Base-by-base conservation (phyloP, 2,797 vertebrate genomes). In the Pseudopleuronectes americanus region DNA sequence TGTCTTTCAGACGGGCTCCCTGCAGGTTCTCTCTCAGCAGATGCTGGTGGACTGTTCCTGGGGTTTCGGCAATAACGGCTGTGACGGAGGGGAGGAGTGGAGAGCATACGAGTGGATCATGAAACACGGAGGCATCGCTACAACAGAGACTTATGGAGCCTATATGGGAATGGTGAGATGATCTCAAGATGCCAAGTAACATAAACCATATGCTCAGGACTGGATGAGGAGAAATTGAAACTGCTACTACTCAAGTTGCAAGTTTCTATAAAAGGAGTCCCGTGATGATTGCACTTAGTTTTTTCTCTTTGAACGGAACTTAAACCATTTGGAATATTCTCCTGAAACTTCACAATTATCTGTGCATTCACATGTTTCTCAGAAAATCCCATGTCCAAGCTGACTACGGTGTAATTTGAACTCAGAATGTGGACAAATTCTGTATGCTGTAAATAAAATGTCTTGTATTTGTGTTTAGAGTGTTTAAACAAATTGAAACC, bases 61-160 rank as follows among this genome's bases (percentile, higher is more conserved):
- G 95, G 95, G 94, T 66, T 96, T 96, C 0, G 95, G 94, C 14
- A 97, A 96, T 54, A 92, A 94, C 0, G 95, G 92, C 54, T 96
- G 95, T 0, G 95, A 96, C 0, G 94, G 95, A 4, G 93, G 94
- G 0, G 95, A 96, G 85, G 95, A 96, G 79, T 96, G 93, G 95
- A 81, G 95, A 33, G 94, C 88, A 0, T 97, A 93, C 0, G 95
- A 95, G 86, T 96, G 95, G 95, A 93, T 95, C 54, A 94, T 94
- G 90, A 95, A 94, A 58, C 95, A 96, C 0, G 94, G 95, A 0
- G 95, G 95, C 84, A 95, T 96, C 8, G 91, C 94, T 64, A 94
- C 92, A 13, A 93, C 86, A 0, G 96, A 95, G 66, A 94, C 91
- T 24, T 96, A 95, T 0, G 95, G 96, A 4, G 68, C 87, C 36